Base-by-base conservation (phyloP, 2,888 invertebrate genomes). In the Eupithecia exiguata region DNA sequence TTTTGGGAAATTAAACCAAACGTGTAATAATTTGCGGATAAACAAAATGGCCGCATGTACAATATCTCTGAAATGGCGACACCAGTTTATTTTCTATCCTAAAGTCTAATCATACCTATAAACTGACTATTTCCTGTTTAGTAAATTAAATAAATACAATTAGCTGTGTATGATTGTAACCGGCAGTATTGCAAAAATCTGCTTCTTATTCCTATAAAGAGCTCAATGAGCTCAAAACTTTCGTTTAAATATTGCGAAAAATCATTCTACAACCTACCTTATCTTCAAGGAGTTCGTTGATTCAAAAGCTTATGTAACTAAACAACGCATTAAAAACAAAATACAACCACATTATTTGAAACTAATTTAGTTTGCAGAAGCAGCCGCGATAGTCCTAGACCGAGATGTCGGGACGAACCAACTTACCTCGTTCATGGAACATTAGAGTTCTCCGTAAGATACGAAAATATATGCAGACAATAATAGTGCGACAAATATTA, bases 1-100 rank as follows among this genome's bases (percentile, higher is more conserved):
- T 78, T 72, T 72, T 25, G 66, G 30, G 38, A 40, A 65, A 68
- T 70, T 67, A 46, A 71, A 70, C 70, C 53, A 72, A 70, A 72
- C 7, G 68, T 73, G 70, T 70, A 46, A 46, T 38, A 43, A 35
- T 53, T 46, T 72, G 70, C 63, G 58, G 43, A 0, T 71, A 12
- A 36, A n/a, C 49, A 46, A 62, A 63, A 68, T 30, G 68, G 58
- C 58, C 58, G 1, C 58, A 4, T 53, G 58, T 25, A n/a, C n/a
- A n/a, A n/a, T n/a, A 5, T 58, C 58, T 53, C 21, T 53, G 5
- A 58, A 58, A 58, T 58, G 58, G n/a, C 61, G 14, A 35, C 6
- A 21, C 21, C 35, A 18, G 16, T 62, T 35, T 62, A 18, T 9
- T 62, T 35, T 18, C 7, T 35, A 16, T 9, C 62, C 9, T 12